Percentiles rank a stretch among this genome's conserved stretches.
phyloP scores from a whole-genome alignment of 2,113 vertebrate species.

The Fukomys damarensis region DNA sequence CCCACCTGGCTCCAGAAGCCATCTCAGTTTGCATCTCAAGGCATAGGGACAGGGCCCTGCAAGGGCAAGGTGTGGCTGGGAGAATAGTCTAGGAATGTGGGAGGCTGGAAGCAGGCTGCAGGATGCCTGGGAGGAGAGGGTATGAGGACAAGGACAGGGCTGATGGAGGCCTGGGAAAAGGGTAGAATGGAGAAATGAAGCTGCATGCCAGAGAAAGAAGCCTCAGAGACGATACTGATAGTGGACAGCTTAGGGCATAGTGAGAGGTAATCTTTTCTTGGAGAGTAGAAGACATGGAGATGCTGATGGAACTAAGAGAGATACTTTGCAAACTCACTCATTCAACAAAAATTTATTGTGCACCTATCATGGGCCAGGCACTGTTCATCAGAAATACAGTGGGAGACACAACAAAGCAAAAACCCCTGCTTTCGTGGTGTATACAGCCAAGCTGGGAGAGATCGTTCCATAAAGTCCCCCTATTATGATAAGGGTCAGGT shows the following conservation, averaged over 20 bases:
- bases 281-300: not conserved
- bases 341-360: not conserved
- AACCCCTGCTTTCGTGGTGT: not conserved
- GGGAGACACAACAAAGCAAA: not conserved
- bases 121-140: not conserved
- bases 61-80: not conserved
- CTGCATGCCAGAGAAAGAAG: not conserved
- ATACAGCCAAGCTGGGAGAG: not conserved
- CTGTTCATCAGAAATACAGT: not conserved
- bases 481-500: not conserved
- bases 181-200: not conserved
- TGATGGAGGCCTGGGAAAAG: not conserved
- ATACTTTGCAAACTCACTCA: not conserved
- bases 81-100: accelerated
- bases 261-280: not conserved
- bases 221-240: not conserved
- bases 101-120: not conserved
- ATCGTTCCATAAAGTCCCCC: not conserved
- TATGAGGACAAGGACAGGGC: not conserved
- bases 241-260: too few relatives aligned
- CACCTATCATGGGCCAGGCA: not conserved
- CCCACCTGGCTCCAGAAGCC: not conserved
- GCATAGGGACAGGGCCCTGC: not conserved
- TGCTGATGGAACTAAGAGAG: not conserved
- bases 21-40: not conserved